These are phyloP conservation scores for Chaetops frenatus DNA, from an alignment of 2,113 vertebrate genomes.

Conservation along the genomic window DNA sequence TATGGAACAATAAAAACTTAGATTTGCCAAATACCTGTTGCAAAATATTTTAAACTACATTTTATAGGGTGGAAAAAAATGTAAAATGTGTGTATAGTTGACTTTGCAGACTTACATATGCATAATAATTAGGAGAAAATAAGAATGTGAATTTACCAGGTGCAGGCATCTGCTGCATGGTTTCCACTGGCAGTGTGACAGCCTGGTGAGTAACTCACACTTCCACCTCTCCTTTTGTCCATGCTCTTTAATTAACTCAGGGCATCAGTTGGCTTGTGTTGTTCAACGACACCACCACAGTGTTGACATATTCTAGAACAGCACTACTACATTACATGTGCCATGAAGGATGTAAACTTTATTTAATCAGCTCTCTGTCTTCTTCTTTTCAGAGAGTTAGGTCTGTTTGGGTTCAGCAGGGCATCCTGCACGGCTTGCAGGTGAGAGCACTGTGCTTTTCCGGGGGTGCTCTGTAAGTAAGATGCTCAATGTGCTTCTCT, in stretches of 20 bases:
- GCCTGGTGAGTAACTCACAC: background rate
- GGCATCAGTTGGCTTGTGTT: background rate
- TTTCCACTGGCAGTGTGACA: background rate
- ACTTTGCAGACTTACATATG: background rate
- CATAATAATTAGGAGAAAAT: background rate
- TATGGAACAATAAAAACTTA: background rate
- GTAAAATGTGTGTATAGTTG: background rate
- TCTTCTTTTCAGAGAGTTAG: background rate
- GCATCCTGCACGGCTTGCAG: background rate
- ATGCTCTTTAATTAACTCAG: background rate
- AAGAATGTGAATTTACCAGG: background rate
- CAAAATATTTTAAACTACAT: background rate
- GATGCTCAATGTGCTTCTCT: background rate
- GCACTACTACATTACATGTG: background rate
- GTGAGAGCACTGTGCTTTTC: rapidly evolving
- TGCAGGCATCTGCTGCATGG: background rate
- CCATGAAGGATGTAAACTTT: background rate
- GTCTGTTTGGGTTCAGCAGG: background rate
- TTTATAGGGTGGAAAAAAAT: rapidly evolving
- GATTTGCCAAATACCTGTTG: background rate
- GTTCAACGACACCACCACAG: background rate
- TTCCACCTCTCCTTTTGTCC: background rate
- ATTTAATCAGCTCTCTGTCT: background rate
- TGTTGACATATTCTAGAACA: background rate
- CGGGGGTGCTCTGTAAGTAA: background rate